These are phyloP conservation scores for Ceratotherium simum DNA, from an alignment of 2,113 vertebrate species.

Conservation along the genomic window DNA sequence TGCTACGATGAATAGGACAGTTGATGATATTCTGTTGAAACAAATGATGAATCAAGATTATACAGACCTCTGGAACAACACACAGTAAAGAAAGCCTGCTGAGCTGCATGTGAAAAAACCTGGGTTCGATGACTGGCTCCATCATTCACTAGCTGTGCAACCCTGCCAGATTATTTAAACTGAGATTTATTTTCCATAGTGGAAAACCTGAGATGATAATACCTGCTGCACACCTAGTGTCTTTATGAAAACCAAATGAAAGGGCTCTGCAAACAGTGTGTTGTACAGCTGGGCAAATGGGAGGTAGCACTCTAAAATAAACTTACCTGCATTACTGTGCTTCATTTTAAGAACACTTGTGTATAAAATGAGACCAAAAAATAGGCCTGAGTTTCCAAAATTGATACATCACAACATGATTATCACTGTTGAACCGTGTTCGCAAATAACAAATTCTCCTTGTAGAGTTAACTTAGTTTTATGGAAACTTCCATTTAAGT, in stretches of 20 bases:
- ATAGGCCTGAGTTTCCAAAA: neutral
- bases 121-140: neutral
- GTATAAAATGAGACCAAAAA: neutral
- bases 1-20: constrained; percentile 24
- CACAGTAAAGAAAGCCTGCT: neutral
- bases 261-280: neutral
- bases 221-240: neutral
- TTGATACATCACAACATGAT: neutral
- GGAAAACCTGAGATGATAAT: constrained; percentile 1
- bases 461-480: neutral
- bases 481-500: constrained; percentile 16
- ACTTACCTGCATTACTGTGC: neutral
- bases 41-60: constrained; percentile 51
- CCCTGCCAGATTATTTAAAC: constrained; percentile 46
- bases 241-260: constrained; percentile 29
- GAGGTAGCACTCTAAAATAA: neutral
- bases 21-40: constrained; percentile 64
- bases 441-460: neutral
- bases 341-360: neutral
- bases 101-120: neutral
- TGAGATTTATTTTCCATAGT: constrained; percentile 1
- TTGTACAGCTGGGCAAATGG: neutral
- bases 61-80: neutral
- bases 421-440: neutral
- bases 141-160: neutral